phyloP scores from a whole-genome alignment of 1,140 invertebrate genomes.

The Rhizoglyphus robini region DNA sequence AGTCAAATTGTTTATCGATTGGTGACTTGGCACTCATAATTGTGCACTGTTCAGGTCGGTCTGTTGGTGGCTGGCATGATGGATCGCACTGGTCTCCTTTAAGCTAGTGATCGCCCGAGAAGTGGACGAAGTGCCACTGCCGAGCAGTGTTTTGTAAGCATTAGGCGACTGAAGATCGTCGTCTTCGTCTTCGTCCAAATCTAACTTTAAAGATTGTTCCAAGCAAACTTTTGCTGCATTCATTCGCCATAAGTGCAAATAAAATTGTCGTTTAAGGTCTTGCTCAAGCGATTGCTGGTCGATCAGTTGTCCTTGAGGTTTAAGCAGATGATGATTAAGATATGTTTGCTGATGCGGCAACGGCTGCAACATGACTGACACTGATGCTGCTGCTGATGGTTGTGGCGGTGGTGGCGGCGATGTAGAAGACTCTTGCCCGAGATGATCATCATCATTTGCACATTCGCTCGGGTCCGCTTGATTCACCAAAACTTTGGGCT shows the following conservation, averaged over 20 bases:
- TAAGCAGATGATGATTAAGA: too few species aligned
- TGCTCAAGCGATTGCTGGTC: neutral
- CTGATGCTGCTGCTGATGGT: too few species aligned
- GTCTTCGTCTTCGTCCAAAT: too few species aligned
- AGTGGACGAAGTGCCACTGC: neutral
- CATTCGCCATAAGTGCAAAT: neutral
- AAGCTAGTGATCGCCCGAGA: neutral
- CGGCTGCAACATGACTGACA: too few species aligned
- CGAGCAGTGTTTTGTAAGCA: neutral
- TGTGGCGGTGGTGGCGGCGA: too few species aligned
- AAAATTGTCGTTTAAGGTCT: neutral
- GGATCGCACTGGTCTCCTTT: neutral
- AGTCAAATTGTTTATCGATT: too few species aligned
- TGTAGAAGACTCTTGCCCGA: too few species aligned
- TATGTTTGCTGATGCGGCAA: too few species aligned
- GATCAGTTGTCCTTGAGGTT: neutral
- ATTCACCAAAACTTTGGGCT: neutral
- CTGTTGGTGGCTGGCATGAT: neutral
- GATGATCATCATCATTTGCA: slow-evolving; percentile 4
- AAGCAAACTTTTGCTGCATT: neutral
- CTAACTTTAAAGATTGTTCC: neutral
- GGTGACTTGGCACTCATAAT: too few species aligned
- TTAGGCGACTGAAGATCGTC: neutral
- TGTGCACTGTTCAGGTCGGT: too few species aligned
- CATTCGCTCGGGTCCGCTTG: neutral